Percentiles rank a stretch among this genome's conserved stretches.
Evolutionary conservation across 2,888 invertebrate species (phyloP).

Genomic region (Drosophila imparisetae): DNA sequence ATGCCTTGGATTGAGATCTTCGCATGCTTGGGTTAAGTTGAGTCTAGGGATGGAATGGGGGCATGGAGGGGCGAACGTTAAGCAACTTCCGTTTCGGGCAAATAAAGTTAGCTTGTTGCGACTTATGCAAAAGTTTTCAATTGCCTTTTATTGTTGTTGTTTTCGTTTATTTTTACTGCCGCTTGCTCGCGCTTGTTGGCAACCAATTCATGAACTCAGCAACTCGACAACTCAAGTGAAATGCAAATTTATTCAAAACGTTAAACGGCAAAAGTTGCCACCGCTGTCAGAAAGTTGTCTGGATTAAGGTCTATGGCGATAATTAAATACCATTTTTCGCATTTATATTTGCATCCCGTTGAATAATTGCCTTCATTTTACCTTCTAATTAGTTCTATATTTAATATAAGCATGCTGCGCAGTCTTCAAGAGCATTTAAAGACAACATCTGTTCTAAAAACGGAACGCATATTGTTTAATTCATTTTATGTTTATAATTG

Average conservation of each 20-base stretch:
- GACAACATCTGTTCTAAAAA: not conserved
- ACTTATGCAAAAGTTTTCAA: constrained; percentile 81
- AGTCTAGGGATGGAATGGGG: not conserved
- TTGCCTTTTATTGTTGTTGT: constrained; percentile 79
- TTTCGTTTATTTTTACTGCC: constrained; percentile 50
- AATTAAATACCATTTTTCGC: constrained; percentile 79
- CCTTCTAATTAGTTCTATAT: constrained; percentile 46
- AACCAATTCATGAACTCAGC: constrained; percentile 15
- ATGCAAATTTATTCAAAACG: constrained; percentile 82
- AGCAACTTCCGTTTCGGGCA: constrained; percentile 29
- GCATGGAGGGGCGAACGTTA: constrained; percentile 1
- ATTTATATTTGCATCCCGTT: constrained; percentile 75
- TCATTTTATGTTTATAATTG: not conserved
- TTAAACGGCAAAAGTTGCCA: constrained; percentile 53
- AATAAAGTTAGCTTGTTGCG: constrained; percentile 70
- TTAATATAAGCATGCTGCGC: constrained; percentile 6
- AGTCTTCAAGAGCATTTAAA: constrained; percentile 19
- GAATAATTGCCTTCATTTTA: constrained; percentile 72
- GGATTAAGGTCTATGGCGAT: constrained; percentile 59
- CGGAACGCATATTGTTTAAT: not conserved
- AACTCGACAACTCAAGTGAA: constrained; percentile 65
- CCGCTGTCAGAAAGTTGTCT: constrained; percentile 56
- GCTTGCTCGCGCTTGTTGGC: constrained; percentile 33
- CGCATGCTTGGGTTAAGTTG: not conserved
- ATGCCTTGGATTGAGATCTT: not conserved